Evolutionary conservation across 2,888 invertebrate species (phyloP).

Genomic region (Drosophila macrothrix): DNA sequence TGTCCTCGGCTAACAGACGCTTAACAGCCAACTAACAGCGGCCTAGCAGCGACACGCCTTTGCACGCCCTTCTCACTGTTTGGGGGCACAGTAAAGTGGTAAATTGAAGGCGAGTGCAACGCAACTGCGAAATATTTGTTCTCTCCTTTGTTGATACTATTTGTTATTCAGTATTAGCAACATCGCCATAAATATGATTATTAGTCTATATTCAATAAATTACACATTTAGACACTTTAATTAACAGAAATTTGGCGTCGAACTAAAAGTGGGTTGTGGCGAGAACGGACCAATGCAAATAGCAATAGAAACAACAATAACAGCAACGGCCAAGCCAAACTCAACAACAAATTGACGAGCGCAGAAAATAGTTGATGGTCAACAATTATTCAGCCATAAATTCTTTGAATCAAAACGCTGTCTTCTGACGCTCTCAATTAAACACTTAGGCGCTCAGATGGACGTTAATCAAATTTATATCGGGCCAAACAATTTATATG

Average conservation of each 20-base stretch:
- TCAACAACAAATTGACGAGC: constrained; percentile 21
- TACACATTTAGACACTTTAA: constrained; percentile 68
- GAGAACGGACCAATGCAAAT: constrained; percentile 6
- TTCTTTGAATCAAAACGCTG: constrained; percentile 32
- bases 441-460: constrained; percentile 57
- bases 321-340: neutral
- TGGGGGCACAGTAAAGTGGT: neutral
- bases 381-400: constrained; percentile 57
- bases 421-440: constrained; percentile 21
- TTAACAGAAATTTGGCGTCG: constrained; percentile 75
- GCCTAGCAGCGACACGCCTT: constrained; percentile 38
- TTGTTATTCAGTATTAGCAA: constrained; percentile 31
- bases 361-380: constrained; percentile 41
- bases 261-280: constrained; percentile 40
- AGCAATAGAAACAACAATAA: neutral
- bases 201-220: constrained; percentile 48
- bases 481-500: constrained; percentile 22
- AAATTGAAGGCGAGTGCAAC: constrained; percentile 20
- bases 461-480: constrained; percentile 65
- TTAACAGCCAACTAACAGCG: constrained; percentile 27
- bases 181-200: constrained; percentile 22
- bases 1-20: constrained; percentile 28
- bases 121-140: constrained; percentile 29
- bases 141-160: constrained; percentile 12
- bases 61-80: constrained; percentile 53